Evolutionary conservation across 1,140 invertebrate genomes (phyloP), one percentile per base, ranked within the genome.

Genomic region (Scaptomyza graminum): DNA sequence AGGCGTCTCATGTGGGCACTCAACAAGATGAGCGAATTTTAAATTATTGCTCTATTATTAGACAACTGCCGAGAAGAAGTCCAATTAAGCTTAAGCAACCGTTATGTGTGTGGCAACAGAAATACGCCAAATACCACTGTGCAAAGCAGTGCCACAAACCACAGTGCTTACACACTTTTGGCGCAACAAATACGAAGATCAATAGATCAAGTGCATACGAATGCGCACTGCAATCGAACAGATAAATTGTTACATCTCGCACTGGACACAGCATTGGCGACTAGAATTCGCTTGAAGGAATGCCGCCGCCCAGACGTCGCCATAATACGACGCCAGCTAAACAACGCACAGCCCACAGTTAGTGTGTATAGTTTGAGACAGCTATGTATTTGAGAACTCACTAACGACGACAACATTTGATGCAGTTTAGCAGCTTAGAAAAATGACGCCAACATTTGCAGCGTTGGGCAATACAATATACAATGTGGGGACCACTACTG

Each of bases 151-250:
- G 12, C 31, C 37, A 5, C 64, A 41, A n/a, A 4, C 3, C 65
- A 64, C 59, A 57, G 46, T 70, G 1, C 18, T 0, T 7, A 2
- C 67, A 66, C 79, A 52, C 62, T 67, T 71, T 75, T 78, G 70
- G 59, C 67, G 64, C 71, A 82, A 76, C 72, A 59, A 70, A 88
- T 67, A 88, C 79, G 79, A 88, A 89, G 83, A 88, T 88, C 83
- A 88, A 88, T 88, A 88, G 83, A 88, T 88, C 83, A 88, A 88
- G 83, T 88, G 83, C 83, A 87, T 77, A 56, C 76, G 80, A 84
- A 74, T 76, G 79, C 72, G 79, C 37, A 34, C 31, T 34, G 31
- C 76, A 67, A 71, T 57, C 66, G 61, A 65, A 41, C 63, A 70
- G 83, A 80, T 82, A 82, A 85, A 85, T 87, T 74, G 78, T 78